Conservation (phyloP, 1,140 invertebrate genomes). For the Zelostemma sp. region DNA sequence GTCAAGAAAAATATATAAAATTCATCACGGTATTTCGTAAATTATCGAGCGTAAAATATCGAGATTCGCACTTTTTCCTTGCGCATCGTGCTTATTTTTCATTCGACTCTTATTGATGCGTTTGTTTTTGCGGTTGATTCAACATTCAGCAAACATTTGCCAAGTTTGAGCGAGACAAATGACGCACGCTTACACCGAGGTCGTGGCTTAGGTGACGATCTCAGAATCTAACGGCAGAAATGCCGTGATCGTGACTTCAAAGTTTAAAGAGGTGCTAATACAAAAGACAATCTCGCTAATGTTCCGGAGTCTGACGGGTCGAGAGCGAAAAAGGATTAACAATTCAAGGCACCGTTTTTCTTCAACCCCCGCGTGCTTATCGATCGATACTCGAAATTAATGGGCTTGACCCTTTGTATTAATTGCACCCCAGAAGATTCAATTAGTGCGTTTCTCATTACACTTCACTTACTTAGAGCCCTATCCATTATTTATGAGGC, state of each 20-base stretch:
- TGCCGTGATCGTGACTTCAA: conserved; percentile 49
- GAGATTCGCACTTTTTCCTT: too few relatives aligned
- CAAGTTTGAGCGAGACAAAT: conserved; percentile 41
- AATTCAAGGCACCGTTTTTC: conserved; percentile 15
- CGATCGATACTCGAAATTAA: conserved; percentile 59
- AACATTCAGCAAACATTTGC: conserved; percentile 41
- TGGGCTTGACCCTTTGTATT: conserved; percentile 61
- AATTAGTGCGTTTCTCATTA: conserved; percentile 69
- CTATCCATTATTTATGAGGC: conserved; percentile 67
- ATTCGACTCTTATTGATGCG: background rate
- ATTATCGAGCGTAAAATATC: background rate
- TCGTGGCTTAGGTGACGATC: conserved; percentile 57
- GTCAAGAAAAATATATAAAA: conserved; percentile 13
- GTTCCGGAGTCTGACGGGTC: conserved; percentile 15
- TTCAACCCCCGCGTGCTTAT: conserved; percentile 7
- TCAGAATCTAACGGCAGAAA: conserved; percentile 47
- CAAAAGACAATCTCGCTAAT: conserved; percentile 21
- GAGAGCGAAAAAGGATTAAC: conserved; percentile 15
- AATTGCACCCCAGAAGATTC: conserved; percentile 68
- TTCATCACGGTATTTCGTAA: conserved; percentile 8
- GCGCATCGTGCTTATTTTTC: background rate
- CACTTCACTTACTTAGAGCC: conserved; percentile 65
- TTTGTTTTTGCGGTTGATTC: background rate
- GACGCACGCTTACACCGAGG: conserved; percentile 48
- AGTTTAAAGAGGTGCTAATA: conserved; percentile 20